Evolutionary conservation across 2,113 vertebrate species (phyloP), one percentile per base, ranked within the genome.

Genomic region (Melozone crissalis): DNA sequence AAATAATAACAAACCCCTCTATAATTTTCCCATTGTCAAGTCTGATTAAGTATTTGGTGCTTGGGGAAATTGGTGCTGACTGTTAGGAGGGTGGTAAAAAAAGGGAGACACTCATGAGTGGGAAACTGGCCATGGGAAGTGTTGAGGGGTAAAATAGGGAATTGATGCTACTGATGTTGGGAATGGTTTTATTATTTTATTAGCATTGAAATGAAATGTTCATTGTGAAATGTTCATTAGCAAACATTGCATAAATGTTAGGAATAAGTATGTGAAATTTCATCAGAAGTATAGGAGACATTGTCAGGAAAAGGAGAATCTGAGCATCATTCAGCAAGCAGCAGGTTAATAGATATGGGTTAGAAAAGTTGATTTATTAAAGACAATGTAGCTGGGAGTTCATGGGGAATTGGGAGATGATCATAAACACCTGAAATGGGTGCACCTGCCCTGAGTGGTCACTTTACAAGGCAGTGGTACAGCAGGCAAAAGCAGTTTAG

Each of bases 361-460:
- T 65, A 15, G 61, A 55, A 35, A 54, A 44, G 14, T 7, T 11
- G 2, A 13, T 47, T 4, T 8, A 13, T 52, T 49, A 24, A 92
- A 28, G 39, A 13, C 41, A 23, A 4, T 3, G 2, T 31, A 51
- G 15, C 17, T 73, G 31, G 27, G 27, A 52, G 11, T 65, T 63
- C 22, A 5, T 9, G 21, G 63, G 57, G 54, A 55, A 8, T 8
- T 55, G 33, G 26, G 47, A 67, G 83, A 13, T 39, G 20, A 18
- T 54, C 35, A 11, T 26, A 28, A 62, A 35, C 21, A 54, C 7
- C 63, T 1, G 9, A 30, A 61, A 19, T 7, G 13, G 15, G 57
- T 28, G 20, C 5, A 1, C 5, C 1, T 5, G 1, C 26, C 8
- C 23, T 31, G 28, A 17, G 46, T 49, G 41, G 37, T 62, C 27